Evolutionary conservation across 2,113 vertebrate species (phyloP).

Genomic region (Xiphophorus hellerii): DNA sequence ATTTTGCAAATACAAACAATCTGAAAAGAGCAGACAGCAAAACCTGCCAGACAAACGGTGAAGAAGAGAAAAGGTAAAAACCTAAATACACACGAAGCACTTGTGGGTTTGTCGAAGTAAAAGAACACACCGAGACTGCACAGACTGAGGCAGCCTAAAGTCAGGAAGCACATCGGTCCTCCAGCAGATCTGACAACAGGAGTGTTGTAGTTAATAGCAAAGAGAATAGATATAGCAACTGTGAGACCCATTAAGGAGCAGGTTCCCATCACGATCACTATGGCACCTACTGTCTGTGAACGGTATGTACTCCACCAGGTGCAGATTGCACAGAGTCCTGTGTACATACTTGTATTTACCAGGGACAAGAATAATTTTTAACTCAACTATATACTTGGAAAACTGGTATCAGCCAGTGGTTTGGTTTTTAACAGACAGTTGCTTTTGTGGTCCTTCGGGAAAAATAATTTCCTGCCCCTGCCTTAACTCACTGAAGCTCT

Average conservation of each 20-base stretch:
- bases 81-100: slow-evolving; percentile 72
- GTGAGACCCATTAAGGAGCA: slow-evolving; percentile 66
- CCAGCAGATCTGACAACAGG: slow-evolving; percentile 89
- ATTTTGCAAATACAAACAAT: slow-evolving; percentile 89
- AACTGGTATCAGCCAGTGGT: neutral
- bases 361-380: neutral
- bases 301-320: slow-evolving; percentile 75
- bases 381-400: neutral
- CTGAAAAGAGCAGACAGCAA: slow-evolving; percentile 86
- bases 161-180: slow-evolving; percentile 84
- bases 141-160: slow-evolving; percentile 80
- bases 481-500: neutral
- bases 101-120: slow-evolving; percentile 78
- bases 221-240: slow-evolving; percentile 71
- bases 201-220: slow-evolving; percentile 76
- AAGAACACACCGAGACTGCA: slow-evolving; percentile 79
- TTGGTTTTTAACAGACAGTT: neutral
- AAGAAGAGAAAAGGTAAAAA: slow-evolving; percentile 75
- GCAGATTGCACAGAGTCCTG: slow-evolving; percentile 71
- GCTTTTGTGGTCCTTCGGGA: too few species aligned
- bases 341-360: neutral
- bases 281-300: slow-evolving; percentile 70
- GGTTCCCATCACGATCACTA: slow-evolving; percentile 59
- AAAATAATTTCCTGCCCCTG: too few species aligned
- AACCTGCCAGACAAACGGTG: slow-evolving; percentile 82